Percentiles rank a stretch among this genome's conserved stretches.
Evolutionary conservation across 2,797 vertebrate species (phyloP).

Genomic region (Rhinophrynus dorsalis): DNA sequence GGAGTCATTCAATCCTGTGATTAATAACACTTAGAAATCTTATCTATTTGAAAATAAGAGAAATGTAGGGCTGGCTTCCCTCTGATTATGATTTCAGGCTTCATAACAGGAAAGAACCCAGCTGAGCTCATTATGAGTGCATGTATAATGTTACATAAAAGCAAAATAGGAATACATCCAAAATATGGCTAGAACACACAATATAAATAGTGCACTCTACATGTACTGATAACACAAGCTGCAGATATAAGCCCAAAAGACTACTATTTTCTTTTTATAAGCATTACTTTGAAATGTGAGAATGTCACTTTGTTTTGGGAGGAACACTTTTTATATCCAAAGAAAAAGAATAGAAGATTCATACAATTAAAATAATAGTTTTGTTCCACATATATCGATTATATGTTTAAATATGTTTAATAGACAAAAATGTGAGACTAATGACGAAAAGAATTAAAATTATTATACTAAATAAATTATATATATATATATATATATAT

Average conservation of each 20-base stretch:
- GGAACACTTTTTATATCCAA: no score
- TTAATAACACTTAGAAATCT: slow-evolving; percentile 12
- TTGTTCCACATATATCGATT: no score
- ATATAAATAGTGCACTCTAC: not conserved
- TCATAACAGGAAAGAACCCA: slow-evolving; percentile 21
- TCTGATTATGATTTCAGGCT: slow-evolving; percentile 11
- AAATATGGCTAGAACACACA: not conserved
- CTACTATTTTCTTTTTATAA: not conserved
- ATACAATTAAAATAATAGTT: no score
- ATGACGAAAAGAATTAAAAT: no score
- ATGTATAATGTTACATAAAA: slow-evolving; percentile 20
- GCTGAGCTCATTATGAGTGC: slow-evolving; percentile 9
- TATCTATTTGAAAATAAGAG: slow-evolving; percentile 15
- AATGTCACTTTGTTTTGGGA: not conserved
- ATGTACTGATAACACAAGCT: not conserved
- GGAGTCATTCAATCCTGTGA: not conserved
- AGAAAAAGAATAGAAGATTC: no score
- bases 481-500: no score
- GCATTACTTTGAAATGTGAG: not conserved
- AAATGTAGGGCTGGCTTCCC: not conserved
- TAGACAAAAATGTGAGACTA: no score
- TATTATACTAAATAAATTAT: no score
- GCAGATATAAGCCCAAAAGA: not conserved
- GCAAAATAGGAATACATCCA: not conserved
- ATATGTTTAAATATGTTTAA: no score